A percentile compares a stretch with the other conserved stretches of the same genome.
Conservation (phyloP, 2,113 vertebrate species). For the Charina bottae region DNA sequence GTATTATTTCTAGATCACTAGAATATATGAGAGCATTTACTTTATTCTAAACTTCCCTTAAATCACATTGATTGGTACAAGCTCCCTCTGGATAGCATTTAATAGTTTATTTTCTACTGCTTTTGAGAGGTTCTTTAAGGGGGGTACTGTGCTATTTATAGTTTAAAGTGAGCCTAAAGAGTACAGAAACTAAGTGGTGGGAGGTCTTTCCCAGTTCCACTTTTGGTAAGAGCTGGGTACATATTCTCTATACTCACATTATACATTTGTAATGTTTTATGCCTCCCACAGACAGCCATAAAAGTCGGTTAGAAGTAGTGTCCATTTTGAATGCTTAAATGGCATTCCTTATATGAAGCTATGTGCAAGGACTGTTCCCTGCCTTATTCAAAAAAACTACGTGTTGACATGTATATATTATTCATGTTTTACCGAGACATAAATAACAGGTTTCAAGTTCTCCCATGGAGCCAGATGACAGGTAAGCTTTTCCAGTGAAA, state of each 20-base stretch:
- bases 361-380: slow-evolving; percentile 12
- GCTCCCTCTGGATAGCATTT: slow-evolving; percentile 17
- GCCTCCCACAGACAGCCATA: slow-evolving; percentile 45
- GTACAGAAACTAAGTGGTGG: slow-evolving; percentile 31
- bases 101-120: slow-evolving; percentile 43
- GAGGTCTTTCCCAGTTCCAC: slow-evolving; percentile 42
- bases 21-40: slow-evolving; percentile 54
- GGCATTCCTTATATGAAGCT: slow-evolving; percentile 32
- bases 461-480: slow-evolving; percentile 25
- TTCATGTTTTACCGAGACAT: slow-evolving; percentile 39
- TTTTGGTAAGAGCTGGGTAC: slow-evolving; percentile 58
- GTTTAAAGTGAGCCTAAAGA: slow-evolving; percentile 47
- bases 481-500: slow-evolving; percentile 36
- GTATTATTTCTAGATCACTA: slow-evolving; percentile 67
- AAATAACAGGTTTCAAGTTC: slow-evolving; percentile 38
- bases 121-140: slow-evolving; percentile 28
- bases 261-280: slow-evolving; percentile 58
- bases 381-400: slow-evolving; percentile 27
- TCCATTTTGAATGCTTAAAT: slow-evolving; percentile 24
- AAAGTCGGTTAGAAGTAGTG: slow-evolving; percentile 35
- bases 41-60: slow-evolving; percentile 55
- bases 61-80: slow-evolving; percentile 38
- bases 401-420: slow-evolving; percentile 48
- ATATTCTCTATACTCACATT: slow-evolving; percentile 57
- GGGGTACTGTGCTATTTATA: slow-evolving; percentile 31